Conservation (phyloP, 2,888 invertebrate genomes). For the Drosophila lutescens region DNA sequence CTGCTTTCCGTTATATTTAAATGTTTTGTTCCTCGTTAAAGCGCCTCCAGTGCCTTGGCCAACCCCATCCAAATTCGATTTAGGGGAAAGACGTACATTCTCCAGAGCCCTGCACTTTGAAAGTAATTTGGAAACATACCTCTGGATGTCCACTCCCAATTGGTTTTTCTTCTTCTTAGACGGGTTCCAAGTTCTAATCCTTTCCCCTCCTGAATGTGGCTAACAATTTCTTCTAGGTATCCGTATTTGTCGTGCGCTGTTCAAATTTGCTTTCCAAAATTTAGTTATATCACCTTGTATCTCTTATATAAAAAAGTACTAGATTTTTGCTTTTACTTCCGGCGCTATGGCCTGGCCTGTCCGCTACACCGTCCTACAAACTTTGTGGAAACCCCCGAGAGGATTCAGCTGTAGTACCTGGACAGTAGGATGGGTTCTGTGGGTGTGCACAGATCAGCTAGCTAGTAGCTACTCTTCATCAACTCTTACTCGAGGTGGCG, state of each 20-base stretch:
- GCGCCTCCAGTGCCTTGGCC: slow-evolving; percentile 35
- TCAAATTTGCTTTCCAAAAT: slow-evolving; percentile 35
- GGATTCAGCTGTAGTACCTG: slow-evolving; percentile 21
- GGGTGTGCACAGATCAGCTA: slow-evolving; percentile 52
- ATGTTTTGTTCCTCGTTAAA: slow-evolving; percentile 21
- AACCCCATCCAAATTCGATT: slow-evolving; percentile 2
- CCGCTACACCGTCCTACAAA: slow-evolving; percentile 16
- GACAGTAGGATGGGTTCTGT: slow-evolving; percentile 31
- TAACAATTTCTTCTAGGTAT: slow-evolving; percentile 54
- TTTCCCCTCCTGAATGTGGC: slow-evolving; percentile 8
- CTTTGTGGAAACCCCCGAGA: neutral
- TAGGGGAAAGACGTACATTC: neutral
- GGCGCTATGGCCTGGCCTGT: slow-evolving; percentile 1
- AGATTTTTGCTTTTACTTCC: slow-evolving; percentile 21
- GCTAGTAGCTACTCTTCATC: slow-evolving; percentile 16
- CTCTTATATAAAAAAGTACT: slow-evolving; percentile 44
- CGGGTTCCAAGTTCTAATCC: neutral
- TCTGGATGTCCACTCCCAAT: neutral
- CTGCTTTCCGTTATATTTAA: slow-evolving; percentile 25
- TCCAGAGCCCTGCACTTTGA: slow-evolving; percentile 7
- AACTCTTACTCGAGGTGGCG: slow-evolving; percentile 58
- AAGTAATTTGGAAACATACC: slow-evolving; percentile 6
- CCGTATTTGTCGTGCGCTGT: slow-evolving; percentile 34
- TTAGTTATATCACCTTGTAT: slow-evolving; percentile 41
- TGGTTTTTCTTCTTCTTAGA: neutral